phyloP scores from a whole-genome alignment of 2,797 vertebrate species.

The Peromyscus aztecus region DNA sequence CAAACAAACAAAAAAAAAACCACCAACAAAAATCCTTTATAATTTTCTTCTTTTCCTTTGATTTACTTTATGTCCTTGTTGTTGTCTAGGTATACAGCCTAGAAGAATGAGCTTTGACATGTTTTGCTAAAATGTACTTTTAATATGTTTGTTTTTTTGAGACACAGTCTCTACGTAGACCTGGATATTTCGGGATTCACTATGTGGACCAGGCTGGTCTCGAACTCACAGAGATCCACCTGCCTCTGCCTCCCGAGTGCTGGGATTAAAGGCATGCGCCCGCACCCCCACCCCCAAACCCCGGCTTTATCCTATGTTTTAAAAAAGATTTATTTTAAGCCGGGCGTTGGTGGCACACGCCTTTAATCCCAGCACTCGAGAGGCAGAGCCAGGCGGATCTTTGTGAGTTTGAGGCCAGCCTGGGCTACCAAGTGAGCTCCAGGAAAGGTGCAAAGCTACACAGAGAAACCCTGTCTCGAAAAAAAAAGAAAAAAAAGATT shows the following conservation, averaged over 20 bases:
- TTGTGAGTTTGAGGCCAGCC: too few relatives aligned
- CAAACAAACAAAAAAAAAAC: too few relatives aligned
- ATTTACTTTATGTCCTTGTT: background rate
- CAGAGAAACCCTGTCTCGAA: too few relatives aligned
- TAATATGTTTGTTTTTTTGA: background rate
- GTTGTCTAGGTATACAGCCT: background rate
- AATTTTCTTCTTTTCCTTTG: background rate
- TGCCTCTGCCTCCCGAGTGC: background rate
- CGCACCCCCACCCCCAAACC: too few relatives aligned
- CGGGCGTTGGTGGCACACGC: too few relatives aligned
- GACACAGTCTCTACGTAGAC: background rate
- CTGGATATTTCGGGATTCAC: background rate
- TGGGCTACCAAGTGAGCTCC: too few relatives aligned
- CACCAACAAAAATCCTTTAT: background rate
- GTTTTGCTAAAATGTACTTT: background rate
- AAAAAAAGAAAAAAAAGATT: too few relatives aligned
- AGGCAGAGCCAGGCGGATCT: too few relatives aligned
- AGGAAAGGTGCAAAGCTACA: too few relatives aligned
- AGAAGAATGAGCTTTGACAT: background rate
- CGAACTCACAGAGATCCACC: background rate
- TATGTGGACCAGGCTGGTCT: background rate
- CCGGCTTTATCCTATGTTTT: background rate
- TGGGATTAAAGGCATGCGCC: background rate
- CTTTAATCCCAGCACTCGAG: too few relatives aligned
- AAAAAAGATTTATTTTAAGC: background rate